Conservation (phyloP, 2,888 invertebrate genomes). For the Meiosimyza platycephala region DNA sequence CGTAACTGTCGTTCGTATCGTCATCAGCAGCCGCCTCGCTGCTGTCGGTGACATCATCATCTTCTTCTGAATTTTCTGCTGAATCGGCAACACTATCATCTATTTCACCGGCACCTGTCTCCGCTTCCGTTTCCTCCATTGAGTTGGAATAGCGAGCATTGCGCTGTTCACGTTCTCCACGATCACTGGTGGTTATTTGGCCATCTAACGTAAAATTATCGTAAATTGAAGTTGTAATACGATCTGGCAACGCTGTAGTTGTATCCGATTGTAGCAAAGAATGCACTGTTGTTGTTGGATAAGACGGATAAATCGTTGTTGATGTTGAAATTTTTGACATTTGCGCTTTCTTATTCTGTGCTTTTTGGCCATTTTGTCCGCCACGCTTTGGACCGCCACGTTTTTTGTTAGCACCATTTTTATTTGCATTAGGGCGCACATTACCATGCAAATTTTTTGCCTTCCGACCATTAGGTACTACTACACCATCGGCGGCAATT, state of each 20-base stretch:
- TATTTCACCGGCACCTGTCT: background rate
- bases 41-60: conserved; percentile 35
- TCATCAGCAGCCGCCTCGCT: conserved; percentile 45
- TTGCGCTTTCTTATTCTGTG: conserved; percentile 41
- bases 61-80: conserved; percentile 43
- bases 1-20: conserved; percentile 53
- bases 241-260: conserved; percentile 45
- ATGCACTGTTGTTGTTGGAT: conserved; percentile 41
- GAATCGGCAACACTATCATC: conserved; percentile 27
- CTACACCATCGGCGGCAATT: conserved; percentile 39
- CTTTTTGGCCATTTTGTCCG: conserved; percentile 32
- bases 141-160: conserved; percentile 55
- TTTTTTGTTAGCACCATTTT: conserved; percentile 45
- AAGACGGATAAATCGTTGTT: conserved; percentile 36
- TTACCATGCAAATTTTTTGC: conserved; percentile 51
- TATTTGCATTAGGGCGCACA: conserved; percentile 45
- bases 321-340: conserved; percentile 46
- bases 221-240: conserved; percentile 47
- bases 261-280: conserved; percentile 24
- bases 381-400: conserved; percentile 46
- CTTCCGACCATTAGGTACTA: conserved; percentile 42
- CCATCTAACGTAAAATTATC: conserved; percentile 45
- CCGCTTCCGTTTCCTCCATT: conserved; percentile 43
- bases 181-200: conserved; percentile 61
- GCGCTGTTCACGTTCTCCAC: conserved; percentile 57